Conservation (phyloP, 2,888 invertebrate species). For the Agonopterix heracliana region DNA sequence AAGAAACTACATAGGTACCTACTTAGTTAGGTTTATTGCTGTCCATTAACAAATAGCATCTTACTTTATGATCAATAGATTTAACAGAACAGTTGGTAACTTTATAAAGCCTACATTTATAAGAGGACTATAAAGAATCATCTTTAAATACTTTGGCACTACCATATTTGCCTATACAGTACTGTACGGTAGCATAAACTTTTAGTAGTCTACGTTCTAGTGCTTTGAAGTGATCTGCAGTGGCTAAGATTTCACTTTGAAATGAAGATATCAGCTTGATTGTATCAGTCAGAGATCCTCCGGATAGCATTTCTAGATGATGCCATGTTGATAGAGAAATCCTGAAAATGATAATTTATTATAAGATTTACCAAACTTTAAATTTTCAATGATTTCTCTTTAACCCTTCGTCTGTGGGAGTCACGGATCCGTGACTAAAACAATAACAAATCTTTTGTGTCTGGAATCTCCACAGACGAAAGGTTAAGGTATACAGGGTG, state of each 20-base stretch:
- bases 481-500: no score
- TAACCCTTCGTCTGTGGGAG: no score
- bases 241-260: slow-evolving; percentile 77
- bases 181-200: slow-evolving; percentile 85
- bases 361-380: neutral
- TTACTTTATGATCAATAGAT: no score
- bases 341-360: slow-evolving; percentile 52
- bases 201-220: slow-evolving; percentile 85
- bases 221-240: slow-evolving; percentile 83
- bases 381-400: neutral
- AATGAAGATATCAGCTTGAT: slow-evolving; percentile 73
- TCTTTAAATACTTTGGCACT: slow-evolving; percentile 61
- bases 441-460: no score
- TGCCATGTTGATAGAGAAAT: slow-evolving; percentile 83
- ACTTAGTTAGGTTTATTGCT: no score
- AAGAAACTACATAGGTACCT: no score
- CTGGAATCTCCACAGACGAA: no score
- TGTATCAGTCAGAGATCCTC: slow-evolving; percentile 80
- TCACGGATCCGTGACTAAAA: no score
- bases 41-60: no score
- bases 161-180: slow-evolving; percentile 80
- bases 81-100: no score
- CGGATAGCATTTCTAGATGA: slow-evolving; percentile 81
- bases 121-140: slow-evolving; percentile 9
- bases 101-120: neutral